Percentiles rank a stretch among this genome's conserved stretches.
phyloP scores from a whole-genome alignment of 2,888 invertebrate genomes.

The Dioctria linearis region DNA sequence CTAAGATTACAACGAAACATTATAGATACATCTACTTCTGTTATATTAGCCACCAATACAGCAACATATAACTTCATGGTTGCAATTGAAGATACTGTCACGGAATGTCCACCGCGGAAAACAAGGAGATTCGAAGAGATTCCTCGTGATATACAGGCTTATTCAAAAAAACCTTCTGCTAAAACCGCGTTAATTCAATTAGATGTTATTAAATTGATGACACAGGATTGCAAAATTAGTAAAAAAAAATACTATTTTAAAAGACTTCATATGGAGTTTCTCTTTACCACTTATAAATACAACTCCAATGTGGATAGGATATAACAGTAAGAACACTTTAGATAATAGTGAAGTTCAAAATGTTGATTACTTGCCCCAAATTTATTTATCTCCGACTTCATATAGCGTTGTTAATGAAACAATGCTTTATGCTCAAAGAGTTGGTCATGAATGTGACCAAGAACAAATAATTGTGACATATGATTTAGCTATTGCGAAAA shows the following conservation, averaged over 20 bases:
- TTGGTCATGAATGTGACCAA: slow-evolving; percentile 61
- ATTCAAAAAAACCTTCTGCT: neutral
- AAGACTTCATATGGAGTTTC: neutral
- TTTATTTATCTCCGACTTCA: slow-evolving; percentile 64
- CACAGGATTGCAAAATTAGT: too few species aligned
- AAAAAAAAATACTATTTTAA: neutral
- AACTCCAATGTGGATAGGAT: slow-evolving; percentile 64
- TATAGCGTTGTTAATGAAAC: slow-evolving; percentile 62
- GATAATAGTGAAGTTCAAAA: slow-evolving; percentile 62
- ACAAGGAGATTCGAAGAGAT: slow-evolving; percentile 24
- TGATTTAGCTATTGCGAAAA: slow-evolving; percentile 64
- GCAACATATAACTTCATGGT: neutral
- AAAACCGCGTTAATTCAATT: too few species aligned
- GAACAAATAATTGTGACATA: slow-evolving; percentile 61
- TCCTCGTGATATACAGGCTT: slow-evolving; percentile 17
- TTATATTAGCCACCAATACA: neutral
- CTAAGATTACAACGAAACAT: neutral
- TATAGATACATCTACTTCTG: slow-evolving; percentile 18
- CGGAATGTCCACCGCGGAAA: neutral
- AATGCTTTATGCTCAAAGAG: slow-evolving; percentile 60
- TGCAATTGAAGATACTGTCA: too few species aligned
- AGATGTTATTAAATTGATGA: too few species aligned
- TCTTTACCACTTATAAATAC: slow-evolving; percentile 40
- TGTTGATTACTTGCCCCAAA: slow-evolving; percentile 63
- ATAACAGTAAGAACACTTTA: slow-evolving; percentile 60